phyloP scores from a whole-genome alignment of 1,140 invertebrate genomes.

The Polyergus mexicanus region DNA sequence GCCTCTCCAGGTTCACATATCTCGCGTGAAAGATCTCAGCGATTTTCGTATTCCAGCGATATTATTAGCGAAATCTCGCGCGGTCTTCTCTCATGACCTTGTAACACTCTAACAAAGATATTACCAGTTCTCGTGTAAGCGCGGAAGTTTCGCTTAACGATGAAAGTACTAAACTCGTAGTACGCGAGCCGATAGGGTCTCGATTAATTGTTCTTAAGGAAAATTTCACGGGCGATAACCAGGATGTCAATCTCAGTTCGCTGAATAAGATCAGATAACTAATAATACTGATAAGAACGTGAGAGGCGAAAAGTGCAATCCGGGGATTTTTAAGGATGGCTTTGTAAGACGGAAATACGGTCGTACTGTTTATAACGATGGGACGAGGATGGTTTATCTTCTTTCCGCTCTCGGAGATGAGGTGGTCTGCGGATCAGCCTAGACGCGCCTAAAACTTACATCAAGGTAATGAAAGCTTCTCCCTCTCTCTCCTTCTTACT shows the following conservation, averaged over 20 bases:
- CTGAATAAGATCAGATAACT: conserved; percentile 74
- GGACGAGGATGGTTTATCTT: conserved; percentile 72
- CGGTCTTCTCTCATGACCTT: conserved; percentile 43
- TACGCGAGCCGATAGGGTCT: conserved; percentile 73
- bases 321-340: conserved; percentile 28
- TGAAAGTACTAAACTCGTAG: conserved; percentile 75
- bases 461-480: conserved; percentile 82
- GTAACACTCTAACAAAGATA: conserved; percentile 67
- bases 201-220: conserved; percentile 80
- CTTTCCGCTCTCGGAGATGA: conserved; percentile 74
- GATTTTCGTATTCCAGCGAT: conserved; percentile 24
- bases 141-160: conserved; percentile 80
- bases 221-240: conserved; percentile 80
- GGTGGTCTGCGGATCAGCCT: conserved; percentile 74
- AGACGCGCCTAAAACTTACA: conserved; percentile 82
- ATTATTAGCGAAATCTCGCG: conserved; percentile 44
- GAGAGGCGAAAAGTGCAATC: neutral
- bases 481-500: conserved; percentile 35
- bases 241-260: conserved; percentile 74
- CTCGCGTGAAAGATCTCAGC: conserved; percentile 7
- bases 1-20: neutral
- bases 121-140: conserved; percentile 51
- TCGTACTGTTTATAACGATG: conserved; percentile 50
- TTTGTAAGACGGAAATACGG: conserved; percentile 46
- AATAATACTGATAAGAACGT: conserved; percentile 53